Evolutionary conservation across 2,888 invertebrate genomes (phyloP).

Genomic region (Zonitis immaculata): DNA sequence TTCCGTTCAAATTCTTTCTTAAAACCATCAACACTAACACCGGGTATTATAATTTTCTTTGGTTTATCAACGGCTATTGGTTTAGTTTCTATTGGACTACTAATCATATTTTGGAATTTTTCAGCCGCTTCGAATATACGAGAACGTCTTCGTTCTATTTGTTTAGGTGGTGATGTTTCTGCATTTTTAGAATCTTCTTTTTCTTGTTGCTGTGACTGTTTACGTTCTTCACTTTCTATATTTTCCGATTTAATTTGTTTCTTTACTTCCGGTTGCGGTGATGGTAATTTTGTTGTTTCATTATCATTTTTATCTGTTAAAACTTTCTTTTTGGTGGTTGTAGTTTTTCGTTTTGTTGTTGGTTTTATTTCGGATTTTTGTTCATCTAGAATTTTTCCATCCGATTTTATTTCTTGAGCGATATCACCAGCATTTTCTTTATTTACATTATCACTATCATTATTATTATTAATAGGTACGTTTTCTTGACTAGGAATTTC

Average conservation of each 20-base stretch:
- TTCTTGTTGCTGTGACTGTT: conserved; percentile 25
- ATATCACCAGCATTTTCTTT: conserved; percentile 35
- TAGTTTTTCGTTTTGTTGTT: conserved; percentile 38
- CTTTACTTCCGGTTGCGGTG: conserved; percentile 9
- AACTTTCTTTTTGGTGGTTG: conserved; percentile 43
- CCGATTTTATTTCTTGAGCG: conserved; percentile 25
- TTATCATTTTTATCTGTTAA: conserved; percentile 45
- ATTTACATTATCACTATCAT: conserved; percentile 27
- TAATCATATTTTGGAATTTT: conserved; percentile 59
- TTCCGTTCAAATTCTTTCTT: conserved; percentile 82
- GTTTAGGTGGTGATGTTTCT: conserved; percentile 42
- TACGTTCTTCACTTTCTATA: conserved; percentile 23
- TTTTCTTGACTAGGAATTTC: conserved; percentile 47
- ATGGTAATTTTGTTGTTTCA: conserved; percentile 18
- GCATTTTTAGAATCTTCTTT: conserved; percentile 27
- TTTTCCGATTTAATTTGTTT: conserved; percentile 22
- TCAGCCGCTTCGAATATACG: conserved; percentile 67
- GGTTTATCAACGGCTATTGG: conserved; percentile 53
- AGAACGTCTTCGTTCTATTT: conserved; percentile 59
- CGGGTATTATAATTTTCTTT: conserved; percentile 76
- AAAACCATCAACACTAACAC: conserved; percentile 79
- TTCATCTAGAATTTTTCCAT: conserved; percentile 29
- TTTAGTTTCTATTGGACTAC: conserved; percentile 42
- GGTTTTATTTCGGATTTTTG: conserved; percentile 31
- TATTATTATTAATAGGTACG: conserved; percentile 19